Base-by-base conservation (phyloP, 1,140 invertebrate species). In the Carcinoscorpius rotundicauda region DNA sequence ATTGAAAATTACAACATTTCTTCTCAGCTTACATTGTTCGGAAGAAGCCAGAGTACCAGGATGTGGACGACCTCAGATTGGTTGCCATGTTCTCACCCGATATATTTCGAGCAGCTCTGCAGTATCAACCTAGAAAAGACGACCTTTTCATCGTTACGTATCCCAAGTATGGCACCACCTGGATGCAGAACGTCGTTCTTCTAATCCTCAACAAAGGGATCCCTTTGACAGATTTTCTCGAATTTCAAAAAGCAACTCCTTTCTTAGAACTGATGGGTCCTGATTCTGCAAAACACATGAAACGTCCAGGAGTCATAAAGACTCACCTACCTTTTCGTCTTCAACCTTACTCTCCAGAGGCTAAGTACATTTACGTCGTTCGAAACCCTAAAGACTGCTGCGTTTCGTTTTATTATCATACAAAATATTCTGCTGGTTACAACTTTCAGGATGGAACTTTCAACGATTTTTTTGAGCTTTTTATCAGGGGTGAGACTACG, bases 371-470 rank as follows among this genome's bases (percentile, higher is more conserved):
- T 5, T 91, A 90, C 71, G 83, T 91, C 0, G 85, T 86, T 4
- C 79, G 91, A 62, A 90, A 93, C 78, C 89, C 90, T 0, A 89
- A 91, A 75, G 90, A 93, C 74, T 85, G 90, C 1, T 87, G 83
- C 4, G 87, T 92, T 0, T 93, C 89, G 0, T 92, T 85, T 75
- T 93, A 86, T 73, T 85, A 91, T 76, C 82, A 91, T 52, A 87
- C 88, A 74, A 81, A 60, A 55, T 51, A 58, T 50, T 53, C 62
- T 29, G 29, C 61, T n/a, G 51, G 51, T 4, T 62, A 67, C 49
- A 10, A 55, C 3, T 68, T 49, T 8, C 60, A 59, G 51, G 51
- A 63, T 51, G 52, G 51, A 51, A 66, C 72, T 5, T 77, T 76
- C 62, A 68, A 74, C 56, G 70, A 66, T 77, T 77, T 53, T 53